Base-by-base conservation (phyloP, 2,888 invertebrate species). In the Adineta ricciae region DNA sequence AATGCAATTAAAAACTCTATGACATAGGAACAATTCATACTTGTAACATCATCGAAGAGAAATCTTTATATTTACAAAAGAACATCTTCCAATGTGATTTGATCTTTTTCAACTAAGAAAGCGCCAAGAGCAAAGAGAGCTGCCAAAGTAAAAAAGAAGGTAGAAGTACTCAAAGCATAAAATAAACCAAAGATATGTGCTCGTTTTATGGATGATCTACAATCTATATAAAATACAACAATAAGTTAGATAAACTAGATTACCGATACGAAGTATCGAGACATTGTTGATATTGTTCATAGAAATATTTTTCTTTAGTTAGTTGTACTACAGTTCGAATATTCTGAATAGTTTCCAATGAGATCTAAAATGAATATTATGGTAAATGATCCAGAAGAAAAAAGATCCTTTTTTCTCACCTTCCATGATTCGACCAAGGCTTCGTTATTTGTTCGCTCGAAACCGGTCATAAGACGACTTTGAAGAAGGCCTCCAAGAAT, bases 401-500 rank as follows among this genome's bases (percentile, higher is more conserved):
- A 2, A 8, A 46, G 36, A 64, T n/a, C 2, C 32, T 9, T 21
- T 56, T 24, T 16, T n/a, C n/a, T n/a, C 9, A 83, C 83, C 49
- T 85, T 85, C 72, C 85, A 83, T 72, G 83, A 64, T 8, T 83
- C 50, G 73, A 83, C 83, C 21, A 83, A 14, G 9, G 73, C 11
- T 52, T 85, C 46, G 73, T 83, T 85, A 27, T 85, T 83, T 54
- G 83, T 85, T 21, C 78, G 64, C 5, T 83, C 64, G 46, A 85
- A 85, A 38, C 85, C 85, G 78, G 83, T 85, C 52, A 85, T 41
- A 36, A 83, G 27, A 16, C n/a, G 32, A 41, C 21, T 64, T 84
- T 36, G 38, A 64, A 83, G 41, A 78, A 78, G 24, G 21, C 73
- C 73, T 24, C 73, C 73, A 21, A 90, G 85, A 84, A 90, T 88